These are phyloP conservation scores for Xestia sexstrigata DNA, from an alignment of 2,888 invertebrate species.

Conservation along the genomic window DNA sequence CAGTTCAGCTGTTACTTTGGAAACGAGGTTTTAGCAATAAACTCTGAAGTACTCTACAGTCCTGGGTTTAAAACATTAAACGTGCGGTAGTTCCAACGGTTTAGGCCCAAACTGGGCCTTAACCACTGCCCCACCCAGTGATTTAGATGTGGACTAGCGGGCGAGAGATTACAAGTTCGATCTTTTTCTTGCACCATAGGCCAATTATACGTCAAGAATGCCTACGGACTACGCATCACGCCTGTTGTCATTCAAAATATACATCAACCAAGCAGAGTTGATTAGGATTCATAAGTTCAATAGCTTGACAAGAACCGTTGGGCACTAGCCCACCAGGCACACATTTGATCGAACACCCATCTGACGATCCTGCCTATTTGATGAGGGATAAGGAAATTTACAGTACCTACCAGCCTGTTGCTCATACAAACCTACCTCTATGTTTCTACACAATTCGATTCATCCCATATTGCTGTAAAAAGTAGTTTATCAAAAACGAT, in stretches of 20 bases:
- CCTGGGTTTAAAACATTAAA: not conserved
- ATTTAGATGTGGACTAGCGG: not conserved
- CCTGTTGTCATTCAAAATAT: not conserved
- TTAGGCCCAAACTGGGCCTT: too few relatives aligned
- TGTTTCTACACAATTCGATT: not conserved
- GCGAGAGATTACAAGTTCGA: not conserved
- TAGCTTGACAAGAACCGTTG: not conserved
- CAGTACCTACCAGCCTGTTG: not conserved
- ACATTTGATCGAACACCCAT: too few relatives aligned
- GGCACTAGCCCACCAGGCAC: not conserved
- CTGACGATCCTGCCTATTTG: too few relatives aligned
- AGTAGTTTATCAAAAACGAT: not conserved
- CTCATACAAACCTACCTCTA: not conserved
- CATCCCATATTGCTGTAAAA: not conserved
- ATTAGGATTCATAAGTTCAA: not conserved
- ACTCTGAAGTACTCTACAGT: not conserved
- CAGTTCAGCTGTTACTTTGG: conserved; percentile 25
- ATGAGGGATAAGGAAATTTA: not conserved
- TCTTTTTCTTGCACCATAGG: not conserved
- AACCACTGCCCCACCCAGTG: not conserved
- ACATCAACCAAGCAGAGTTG: not conserved
- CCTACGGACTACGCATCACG: not conserved
- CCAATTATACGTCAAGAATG: not conserved
- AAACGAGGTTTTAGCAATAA: conserved; percentile 13
- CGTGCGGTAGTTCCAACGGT: too few relatives aligned